Evolutionary conservation across 2,797 vertebrate species (phyloP), one percentile per base, ranked within the genome.

Genomic region (Anabacerthia variegaticeps): DNA sequence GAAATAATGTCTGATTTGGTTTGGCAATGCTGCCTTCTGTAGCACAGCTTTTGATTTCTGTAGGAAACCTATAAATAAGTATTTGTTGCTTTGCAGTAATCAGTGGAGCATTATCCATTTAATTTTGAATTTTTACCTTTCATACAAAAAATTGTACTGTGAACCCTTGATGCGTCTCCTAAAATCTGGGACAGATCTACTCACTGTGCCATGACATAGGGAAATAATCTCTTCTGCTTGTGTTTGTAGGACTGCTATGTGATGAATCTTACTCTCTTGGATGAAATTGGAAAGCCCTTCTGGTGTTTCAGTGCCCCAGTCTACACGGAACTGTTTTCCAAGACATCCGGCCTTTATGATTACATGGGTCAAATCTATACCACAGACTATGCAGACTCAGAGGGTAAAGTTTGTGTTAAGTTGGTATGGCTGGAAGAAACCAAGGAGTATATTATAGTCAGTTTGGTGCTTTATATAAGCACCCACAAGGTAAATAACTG

Each of bases 251-350:
- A 98, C 55, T 99, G 98, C 95, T 99, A 97, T 27, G n/a, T 99
- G 66, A 97, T 99, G 98, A 98, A 97, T 84, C 58, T 99, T 56
- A 99, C 99, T 18, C 94, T 99, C 32, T 94, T 99, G 96, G 98
- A 99, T 59, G 98, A 98, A 93, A 97, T 94, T 55, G 96, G 93
- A 95, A 98, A 97, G 17, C 98, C 98, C 22, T 98, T 99, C 91
- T 99, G 98, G 99, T 99, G 98, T 83, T 95, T 99, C 80, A 98
- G 98, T 96, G 97, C 98, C 34, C 98, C 98, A 2, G 98, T 99
- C 30, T 89, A 76, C 82, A 63, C 98, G 95, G 63, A 78, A 55
- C 66, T 90, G 34, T 95, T 43, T 34, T 69, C 96, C 12, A 51
- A 63, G 30, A 59, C 81, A 6, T 69, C 95, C 0, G 44, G 88